A percentile compares a stretch with the other conserved stretches of the same genome.
Evolutionary conservation across 2,797 vertebrate genomes (phyloP).

Genomic region (Sebastes nivosus): DNA sequence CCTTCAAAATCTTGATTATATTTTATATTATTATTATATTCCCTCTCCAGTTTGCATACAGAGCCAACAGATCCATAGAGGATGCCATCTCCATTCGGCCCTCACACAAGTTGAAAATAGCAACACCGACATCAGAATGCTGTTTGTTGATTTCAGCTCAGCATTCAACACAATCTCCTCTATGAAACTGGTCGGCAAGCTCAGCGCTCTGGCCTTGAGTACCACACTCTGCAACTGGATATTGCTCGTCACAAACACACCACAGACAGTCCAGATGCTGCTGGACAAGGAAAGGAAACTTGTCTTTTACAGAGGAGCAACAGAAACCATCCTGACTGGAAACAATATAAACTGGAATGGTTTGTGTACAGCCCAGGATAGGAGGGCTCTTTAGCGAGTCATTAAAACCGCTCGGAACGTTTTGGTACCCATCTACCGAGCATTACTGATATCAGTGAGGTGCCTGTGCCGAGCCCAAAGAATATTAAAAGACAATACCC

Average conservation of each 20-base stretch:
- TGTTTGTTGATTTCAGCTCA: neutral
- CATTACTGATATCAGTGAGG: neutral
- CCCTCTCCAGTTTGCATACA: neutral
- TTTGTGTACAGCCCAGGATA: neutral
- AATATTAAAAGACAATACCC: neutral
- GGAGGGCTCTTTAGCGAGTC: neutral
- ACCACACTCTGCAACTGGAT: neutral
- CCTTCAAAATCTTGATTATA: neutral
- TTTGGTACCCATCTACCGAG: neutral
- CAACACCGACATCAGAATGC: neutral
- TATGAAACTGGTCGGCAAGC: neutral
- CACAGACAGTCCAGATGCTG: neutral
- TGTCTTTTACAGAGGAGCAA: neutral
- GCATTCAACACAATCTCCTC: neutral
- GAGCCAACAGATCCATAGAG: neutral
- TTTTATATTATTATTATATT: neutral
- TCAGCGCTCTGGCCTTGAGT: neutral
- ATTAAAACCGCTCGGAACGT: neutral
- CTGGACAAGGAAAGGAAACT: neutral
- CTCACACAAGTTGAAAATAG: neutral
- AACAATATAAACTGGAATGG: neutral
- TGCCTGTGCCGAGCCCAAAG: neutral
- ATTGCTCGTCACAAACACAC: neutral
- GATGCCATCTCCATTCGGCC: neutral
- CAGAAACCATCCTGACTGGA: neutral